Conservation (phyloP, 2,113 vertebrate species). For the Prunella fulvescens region DNA sequence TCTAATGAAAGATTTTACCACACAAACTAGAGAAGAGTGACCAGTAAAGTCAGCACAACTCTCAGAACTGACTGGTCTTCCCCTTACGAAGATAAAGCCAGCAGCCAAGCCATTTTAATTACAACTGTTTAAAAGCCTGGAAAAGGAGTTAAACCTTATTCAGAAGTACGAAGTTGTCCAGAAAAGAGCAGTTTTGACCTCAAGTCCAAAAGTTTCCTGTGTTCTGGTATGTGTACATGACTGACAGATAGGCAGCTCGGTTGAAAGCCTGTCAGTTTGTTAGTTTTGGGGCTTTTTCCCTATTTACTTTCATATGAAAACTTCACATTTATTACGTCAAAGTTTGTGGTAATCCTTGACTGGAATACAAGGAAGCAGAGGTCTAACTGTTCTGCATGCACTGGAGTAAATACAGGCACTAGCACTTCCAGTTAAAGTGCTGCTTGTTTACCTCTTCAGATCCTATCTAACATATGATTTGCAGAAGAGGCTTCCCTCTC, state of each 20-base stretch:
- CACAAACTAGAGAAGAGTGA: neutral
- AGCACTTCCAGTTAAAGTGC: neutral
- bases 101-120: neutral
- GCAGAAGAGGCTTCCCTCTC: neutral
- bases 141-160: neutral
- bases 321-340: neutral
- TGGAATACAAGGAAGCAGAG: neutral
- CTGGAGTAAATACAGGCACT: neutral
- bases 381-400: neutral
- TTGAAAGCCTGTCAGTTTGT: neutral
- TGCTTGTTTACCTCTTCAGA: neutral
- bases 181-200: neutral
- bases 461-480: accelerated
- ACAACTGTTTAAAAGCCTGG: neutral
- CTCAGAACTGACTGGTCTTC: neutral
- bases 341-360: neutral
- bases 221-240: neutral
- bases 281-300: neutral
- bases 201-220: neutral
- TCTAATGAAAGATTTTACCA: neutral
- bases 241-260: neutral
- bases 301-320: neutral
- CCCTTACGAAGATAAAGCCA: neutral
- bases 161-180: neutral
- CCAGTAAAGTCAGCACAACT: neutral